These are phyloP conservation scores for Eilema sororculum DNA, from an alignment of 2,888 invertebrate species.

Conservation along the genomic window DNA sequence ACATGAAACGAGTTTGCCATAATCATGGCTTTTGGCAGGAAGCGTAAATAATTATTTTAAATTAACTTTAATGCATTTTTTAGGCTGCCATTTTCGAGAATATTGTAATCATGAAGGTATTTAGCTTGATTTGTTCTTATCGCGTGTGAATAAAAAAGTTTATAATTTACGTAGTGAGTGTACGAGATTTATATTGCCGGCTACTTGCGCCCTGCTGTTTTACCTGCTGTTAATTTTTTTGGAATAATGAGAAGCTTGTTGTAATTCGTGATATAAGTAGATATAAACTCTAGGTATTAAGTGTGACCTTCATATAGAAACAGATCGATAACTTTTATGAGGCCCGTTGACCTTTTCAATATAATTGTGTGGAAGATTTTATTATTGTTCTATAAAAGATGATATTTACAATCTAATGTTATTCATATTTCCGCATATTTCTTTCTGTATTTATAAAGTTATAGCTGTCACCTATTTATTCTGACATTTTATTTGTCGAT, in stretches of 20 bases:
- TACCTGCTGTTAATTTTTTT: background rate
- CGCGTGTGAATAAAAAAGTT: background rate
- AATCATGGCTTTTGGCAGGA: conserved; percentile 24
- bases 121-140: conserved; percentile 6
- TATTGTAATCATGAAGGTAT: conserved; percentile 2
- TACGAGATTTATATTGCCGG: background rate
- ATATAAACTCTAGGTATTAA: background rate
- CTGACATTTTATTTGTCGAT: background rate
- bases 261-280: background rate
- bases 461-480: background rate
- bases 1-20: conserved; percentile 20
- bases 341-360: background rate
- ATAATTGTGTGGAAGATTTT: too few relatives aligned
- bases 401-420: background rate
- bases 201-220: background rate
- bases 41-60: conserved; percentile 29
- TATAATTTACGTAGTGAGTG: background rate
- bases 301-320: background rate
- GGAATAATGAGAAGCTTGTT: background rate
- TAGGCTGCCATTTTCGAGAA: conserved; percentile 3
- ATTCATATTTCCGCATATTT: background rate
- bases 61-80: conserved; percentile 27
- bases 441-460: background rate
- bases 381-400: too few relatives aligned
- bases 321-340: background rate